Base-by-base conservation (phyloP, 2,888 invertebrate species). In the Drosophila algonquin region DNA sequence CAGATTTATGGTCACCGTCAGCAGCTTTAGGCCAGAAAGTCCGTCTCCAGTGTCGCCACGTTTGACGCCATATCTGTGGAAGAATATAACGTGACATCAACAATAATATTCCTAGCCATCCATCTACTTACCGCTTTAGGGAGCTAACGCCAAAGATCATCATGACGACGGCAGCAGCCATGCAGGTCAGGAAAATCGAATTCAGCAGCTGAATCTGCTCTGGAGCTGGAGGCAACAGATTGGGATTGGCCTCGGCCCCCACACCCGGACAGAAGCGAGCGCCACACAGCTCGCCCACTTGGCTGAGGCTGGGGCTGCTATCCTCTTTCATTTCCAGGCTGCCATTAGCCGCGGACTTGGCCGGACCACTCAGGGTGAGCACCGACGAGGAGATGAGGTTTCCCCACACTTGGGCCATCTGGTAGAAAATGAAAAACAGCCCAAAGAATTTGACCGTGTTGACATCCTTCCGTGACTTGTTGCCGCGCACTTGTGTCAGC, bases 381-480 rank as follows among this genome's bases (percentile, higher is more conserved):
- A 91, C 91, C 76, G 96, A 94, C 0, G 97, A 98, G 27, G 97
- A 97, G 72, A 98, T 95, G 9, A 98, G 94, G 92, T 98, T 98
- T 0, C 98, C 98, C 96, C 97, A 97, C 53, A 98, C 96, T 93
- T 98, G 97, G n/a, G 98, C 97, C 94, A 97, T 95, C 92, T 98
- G 98, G 92, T 97, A 98, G 91, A 98, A 96, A 95, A 98, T 97
- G 94, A 98, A 99, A 93, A 99, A 99, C 7, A 98, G 94, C 0
- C 98, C 98, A 91, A 98, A 98, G 93, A 98, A 98, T 81, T 97
- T 94, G 10, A 97, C 97, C 52, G 98, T 97, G 63, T 97, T 94
- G 6, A 97, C 95, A 74, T 97, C 96, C 5, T 95, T 93, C 27
- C 94, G 92, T 1, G 95, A 93, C 30, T 81, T 82, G 46, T 93